A percentile compares a stretch with the other conserved stretches of the same genome.
Conservation (phyloP, 1,140 invertebrate genomes). For the Drosophila rufa region DNA sequence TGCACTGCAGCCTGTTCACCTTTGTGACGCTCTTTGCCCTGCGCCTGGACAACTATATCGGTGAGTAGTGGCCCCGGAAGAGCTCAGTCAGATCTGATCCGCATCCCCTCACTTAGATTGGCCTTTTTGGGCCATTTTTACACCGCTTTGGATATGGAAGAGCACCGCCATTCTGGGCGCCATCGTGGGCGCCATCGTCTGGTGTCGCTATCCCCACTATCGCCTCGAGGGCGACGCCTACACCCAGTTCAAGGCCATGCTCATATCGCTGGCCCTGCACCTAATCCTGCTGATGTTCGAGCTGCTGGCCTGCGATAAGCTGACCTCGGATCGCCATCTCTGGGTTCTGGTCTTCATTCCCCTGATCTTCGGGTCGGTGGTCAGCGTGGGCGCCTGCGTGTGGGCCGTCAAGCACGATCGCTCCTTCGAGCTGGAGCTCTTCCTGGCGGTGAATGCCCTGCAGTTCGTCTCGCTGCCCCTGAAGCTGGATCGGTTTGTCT, state of each 20-base stretch:
- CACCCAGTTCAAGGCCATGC: constrained; percentile 98
- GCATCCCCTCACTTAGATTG: constrained; percentile 87
- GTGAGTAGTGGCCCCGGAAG: constrained; percentile 16
- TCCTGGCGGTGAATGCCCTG: constrained; percentile 98
- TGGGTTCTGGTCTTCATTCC: constrained; percentile 99
- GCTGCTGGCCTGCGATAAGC: constrained; percentile 96
- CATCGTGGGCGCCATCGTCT: constrained; percentile 95
- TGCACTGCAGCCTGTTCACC: constrained; percentile 95
- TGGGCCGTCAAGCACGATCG: constrained; percentile 99
- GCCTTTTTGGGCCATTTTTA: constrained; percentile 97
- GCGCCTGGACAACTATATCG: constrained; percentile 93
- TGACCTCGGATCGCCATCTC: constrained; percentile 94
- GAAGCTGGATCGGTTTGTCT: constrained; percentile 95
- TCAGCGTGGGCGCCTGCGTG: constrained; percentile 98
- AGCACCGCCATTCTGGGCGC: constrained; percentile 95
- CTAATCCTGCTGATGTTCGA: constrained; percentile 98
- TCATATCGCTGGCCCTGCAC: constrained; percentile 97
- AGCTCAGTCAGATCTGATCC: background rate
- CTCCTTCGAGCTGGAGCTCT: constrained; percentile 98
- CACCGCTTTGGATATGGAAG: constrained; percentile 99
- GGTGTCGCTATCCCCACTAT: constrained; percentile 97
- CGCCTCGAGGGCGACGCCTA: constrained; percentile 97
- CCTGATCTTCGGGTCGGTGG: constrained; percentile 97
- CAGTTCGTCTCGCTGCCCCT: constrained; percentile 98
- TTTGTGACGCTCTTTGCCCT: constrained; percentile 96